A percentile compares a stretch with the other conserved stretches of the same genome.
Evolutionary conservation across 2,888 invertebrate species (phyloP).

Genomic region (Crematogaster levior): DNA sequence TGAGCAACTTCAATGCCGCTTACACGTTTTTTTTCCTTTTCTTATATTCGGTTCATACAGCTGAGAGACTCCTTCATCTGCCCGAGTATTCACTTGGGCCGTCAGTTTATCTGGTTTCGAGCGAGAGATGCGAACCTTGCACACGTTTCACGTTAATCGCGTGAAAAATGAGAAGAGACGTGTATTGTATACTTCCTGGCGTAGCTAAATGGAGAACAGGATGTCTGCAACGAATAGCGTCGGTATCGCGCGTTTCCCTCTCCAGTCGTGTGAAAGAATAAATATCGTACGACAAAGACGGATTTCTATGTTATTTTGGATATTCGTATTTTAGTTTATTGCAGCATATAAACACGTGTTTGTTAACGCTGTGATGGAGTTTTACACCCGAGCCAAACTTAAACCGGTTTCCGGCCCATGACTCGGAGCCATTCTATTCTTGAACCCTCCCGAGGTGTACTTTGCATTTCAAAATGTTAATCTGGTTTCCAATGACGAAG

Average conservation of each 20-base stretch:
- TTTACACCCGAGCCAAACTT: slow-evolving; percentile 12
- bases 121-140: not conserved
- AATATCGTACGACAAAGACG: not conserved
- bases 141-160: slow-evolving; percentile 18
- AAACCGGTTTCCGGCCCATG: slow-evolving; percentile 47
- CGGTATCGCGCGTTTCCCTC: not conserved
- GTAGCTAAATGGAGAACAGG: slow-evolving; percentile 33
- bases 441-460: not conserved
- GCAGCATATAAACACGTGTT: not conserved
- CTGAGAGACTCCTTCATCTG: not conserved
- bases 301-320: not conserved
- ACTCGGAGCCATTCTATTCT: slow-evolving; percentile 42
- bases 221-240: slow-evolving; percentile 19
- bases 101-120: not conserved
- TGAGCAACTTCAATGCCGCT: not conserved
- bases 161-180: slow-evolving; percentile 33
- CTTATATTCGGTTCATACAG: not conserved
- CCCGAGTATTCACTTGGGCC: not conserved
- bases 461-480: slow-evolving; percentile 36
- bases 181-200: slow-evolving; percentile 15
- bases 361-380: slow-evolving; percentile 20
- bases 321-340: not conserved
- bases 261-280: not conserved
- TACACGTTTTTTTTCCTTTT: not conserved
- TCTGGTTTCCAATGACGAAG: not conserved